These are phyloP conservation scores for Malacoraja senta DNA, from an alignment of 2,797 vertebrate species.

Conservation along the genomic window DNA sequence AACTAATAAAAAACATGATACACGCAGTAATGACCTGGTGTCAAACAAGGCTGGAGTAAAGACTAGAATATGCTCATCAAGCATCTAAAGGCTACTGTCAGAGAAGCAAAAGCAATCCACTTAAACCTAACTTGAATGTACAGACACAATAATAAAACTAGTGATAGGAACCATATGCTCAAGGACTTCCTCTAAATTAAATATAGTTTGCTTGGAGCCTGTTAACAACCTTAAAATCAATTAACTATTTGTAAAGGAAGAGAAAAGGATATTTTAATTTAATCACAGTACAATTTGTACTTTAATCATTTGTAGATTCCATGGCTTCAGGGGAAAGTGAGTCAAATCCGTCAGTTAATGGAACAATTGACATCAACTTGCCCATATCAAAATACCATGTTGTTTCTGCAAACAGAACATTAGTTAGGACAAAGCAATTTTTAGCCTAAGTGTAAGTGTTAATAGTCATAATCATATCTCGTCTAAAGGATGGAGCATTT, in stretches of 20 bases:
- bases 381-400: neutral
- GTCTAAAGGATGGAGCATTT: neutral
- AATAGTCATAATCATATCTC: neutral
- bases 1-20: neutral
- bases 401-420: neutral
- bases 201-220: neutral
- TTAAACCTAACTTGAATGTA: neutral
- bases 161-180: constrained; percentile 1
- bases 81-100: neutral
- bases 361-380: neutral
- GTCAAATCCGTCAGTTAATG: neutral
- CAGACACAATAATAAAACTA: neutral
- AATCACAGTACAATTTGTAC: neutral
- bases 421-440: neutral
- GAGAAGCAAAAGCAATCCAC: neutral
- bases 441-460: neutral
- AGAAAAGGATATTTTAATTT: neutral
- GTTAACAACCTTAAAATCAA: neutral
- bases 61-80: neutral
- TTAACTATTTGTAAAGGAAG: neutral
- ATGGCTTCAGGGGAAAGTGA: neutral
- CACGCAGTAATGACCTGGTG: neutral
- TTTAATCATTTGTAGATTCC: neutral
- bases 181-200: neutral
- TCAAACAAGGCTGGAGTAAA: neutral